These are phyloP conservation scores for Pangasius djambal DNA, from an alignment of 2,797 vertebrate species.

Conservation along the genomic window DNA sequence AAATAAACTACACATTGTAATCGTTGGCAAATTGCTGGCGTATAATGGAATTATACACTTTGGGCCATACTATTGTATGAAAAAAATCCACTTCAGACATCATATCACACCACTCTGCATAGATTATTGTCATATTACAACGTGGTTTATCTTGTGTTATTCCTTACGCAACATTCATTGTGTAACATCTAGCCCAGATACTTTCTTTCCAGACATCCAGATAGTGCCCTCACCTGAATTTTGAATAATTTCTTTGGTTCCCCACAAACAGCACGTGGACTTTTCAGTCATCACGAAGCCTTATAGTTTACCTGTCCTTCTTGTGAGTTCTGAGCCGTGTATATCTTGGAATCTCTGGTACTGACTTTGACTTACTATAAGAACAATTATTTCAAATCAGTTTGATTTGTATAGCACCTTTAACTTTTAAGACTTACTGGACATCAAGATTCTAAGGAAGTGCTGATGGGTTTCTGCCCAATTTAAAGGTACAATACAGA, in stretches of 20 bases:
- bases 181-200: neutral
- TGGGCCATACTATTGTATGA: neutral
- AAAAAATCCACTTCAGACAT: neutral
- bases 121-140: too few relatives aligned
- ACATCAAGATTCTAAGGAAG: neutral
- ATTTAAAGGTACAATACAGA: neutral
- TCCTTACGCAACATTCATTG: too few relatives aligned
- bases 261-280: neutral
- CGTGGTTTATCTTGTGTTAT: too few relatives aligned
- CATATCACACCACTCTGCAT: neutral
- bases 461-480: neutral
- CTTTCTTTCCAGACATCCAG: neutral
- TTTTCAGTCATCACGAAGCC: neutral
- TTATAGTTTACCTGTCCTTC: neutral
- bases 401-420: neutral
- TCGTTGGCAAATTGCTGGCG: neutral
- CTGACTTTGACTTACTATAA: neutral
- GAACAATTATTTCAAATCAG: neutral
- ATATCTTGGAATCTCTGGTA: neutral
- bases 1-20: neutral
- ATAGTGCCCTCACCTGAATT: neutral
- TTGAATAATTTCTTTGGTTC: neutral
- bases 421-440: neutral
- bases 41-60: neutral
- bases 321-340: neutral